Percentiles rank a stretch among this genome's conserved stretches.
phyloP scores from a whole-genome alignment of 2,888 invertebrate genomes.

The Oxyscelio sp. region DNA sequence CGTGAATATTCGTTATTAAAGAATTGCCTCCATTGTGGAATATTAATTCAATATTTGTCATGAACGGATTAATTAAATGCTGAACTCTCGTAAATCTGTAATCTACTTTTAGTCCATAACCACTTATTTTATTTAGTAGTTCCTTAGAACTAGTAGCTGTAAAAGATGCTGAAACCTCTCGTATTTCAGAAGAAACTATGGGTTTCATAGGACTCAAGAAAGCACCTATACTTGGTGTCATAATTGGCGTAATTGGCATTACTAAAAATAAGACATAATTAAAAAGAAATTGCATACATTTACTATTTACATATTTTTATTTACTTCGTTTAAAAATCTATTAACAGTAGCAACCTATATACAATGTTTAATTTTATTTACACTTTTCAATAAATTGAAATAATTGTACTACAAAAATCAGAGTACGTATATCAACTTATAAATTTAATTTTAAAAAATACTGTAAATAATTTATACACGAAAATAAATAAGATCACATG shows the following conservation, averaged over 20 bases:
- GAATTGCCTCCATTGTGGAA: constrained; percentile 93
- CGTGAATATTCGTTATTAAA: constrained; percentile 91
- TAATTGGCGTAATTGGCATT: constrained; percentile 92
- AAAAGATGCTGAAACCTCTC: constrained; percentile 90
- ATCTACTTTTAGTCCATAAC: constrained; percentile 91
- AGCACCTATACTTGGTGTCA: constrained; percentile 95
- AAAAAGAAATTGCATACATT: too few species aligned
- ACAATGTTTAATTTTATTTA: too few species aligned
- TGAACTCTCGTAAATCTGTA: constrained; percentile 94
- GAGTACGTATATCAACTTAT: too few species aligned
- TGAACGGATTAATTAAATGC: constrained; percentile 94
- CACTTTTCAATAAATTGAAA: too few species aligned
- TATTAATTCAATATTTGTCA: constrained; percentile 94
- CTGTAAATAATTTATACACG: too few species aligned
- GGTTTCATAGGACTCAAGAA: constrained; percentile 91
- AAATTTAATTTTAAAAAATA: too few species aligned
- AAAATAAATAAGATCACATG: too few species aligned
- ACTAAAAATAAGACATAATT: constrained; percentile 84
- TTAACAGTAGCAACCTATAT: too few species aligned
- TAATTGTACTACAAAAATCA: too few species aligned
- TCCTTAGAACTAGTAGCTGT: constrained; percentile 90
- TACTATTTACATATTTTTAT: too few species aligned
- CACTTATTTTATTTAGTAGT: constrained; percentile 92
- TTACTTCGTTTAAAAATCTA: too few species aligned
- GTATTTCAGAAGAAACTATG: constrained; percentile 84